A percentile compares a stretch with the other conserved stretches of the same genome.
Evolutionary conservation across 2,797 vertebrate genomes (phyloP).

Genomic region (Acanthiza pusilla): DNA sequence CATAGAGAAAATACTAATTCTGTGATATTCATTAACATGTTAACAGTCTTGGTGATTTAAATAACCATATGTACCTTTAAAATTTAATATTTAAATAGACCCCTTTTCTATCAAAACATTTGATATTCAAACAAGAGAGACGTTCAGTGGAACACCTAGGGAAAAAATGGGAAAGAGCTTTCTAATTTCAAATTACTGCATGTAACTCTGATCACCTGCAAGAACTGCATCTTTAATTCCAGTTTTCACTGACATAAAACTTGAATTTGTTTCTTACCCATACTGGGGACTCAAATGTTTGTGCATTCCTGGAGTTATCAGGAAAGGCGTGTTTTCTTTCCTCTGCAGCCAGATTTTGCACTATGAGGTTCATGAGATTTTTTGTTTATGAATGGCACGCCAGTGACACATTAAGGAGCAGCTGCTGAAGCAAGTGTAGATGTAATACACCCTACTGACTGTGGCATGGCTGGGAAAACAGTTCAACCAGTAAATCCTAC

Average conservation of each 20-base stretch:
- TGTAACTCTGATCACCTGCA: background rate
- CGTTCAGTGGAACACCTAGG: background rate
- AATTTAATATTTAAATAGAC: background rate
- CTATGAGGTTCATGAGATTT: background rate
- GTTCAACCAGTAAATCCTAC: conserved; percentile 26
- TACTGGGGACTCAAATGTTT: background rate
- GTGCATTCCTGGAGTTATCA: background rate
- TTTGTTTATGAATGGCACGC: conserved; percentile 21
- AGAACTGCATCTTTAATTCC: background rate
- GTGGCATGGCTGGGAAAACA: conserved; percentile 17
- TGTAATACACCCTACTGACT: conserved; percentile 31
- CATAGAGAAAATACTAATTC: background rate
- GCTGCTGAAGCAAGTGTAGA: conserved; percentile 18
- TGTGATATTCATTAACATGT: background rate
- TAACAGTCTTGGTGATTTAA: background rate
- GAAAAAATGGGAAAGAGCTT: background rate
- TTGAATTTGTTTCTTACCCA: background rate
- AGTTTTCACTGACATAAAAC: background rate
- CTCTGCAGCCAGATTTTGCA: background rate
- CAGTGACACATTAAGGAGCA: conserved; percentile 33
- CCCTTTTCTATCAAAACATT: background rate
- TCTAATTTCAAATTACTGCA: background rate
- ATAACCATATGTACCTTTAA: background rate
- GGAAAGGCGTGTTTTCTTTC: background rate
- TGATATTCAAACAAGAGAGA: background rate